A percentile compares a stretch with the other conserved stretches of the same genome.
phyloP scores from a whole-genome alignment of 2,888 invertebrate genomes.

The Muschampia plurimacula region DNA sequence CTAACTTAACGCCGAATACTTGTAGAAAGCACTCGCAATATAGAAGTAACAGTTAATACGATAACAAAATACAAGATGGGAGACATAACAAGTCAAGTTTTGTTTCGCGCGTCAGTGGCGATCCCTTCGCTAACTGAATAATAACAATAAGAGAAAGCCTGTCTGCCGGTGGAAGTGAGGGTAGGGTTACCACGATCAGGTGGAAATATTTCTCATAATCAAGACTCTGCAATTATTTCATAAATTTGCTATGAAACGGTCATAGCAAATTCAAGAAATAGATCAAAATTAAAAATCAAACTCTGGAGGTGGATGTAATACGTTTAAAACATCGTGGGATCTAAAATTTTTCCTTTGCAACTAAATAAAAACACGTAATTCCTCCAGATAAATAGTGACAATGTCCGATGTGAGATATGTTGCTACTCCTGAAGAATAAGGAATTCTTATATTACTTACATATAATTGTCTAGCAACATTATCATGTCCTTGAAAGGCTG shows the following conservation, averaged over 20 bases:
- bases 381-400: no score
- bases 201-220: neutral
- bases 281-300: neutral
- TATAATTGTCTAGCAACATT: neutral
- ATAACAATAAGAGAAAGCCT: conserved; percentile 68
- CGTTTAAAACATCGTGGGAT: no score
- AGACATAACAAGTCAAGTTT: conserved; percentile 72
- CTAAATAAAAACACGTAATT: neutral
- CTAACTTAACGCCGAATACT: conserved; percentile 11
- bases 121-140: conserved; percentile 75
- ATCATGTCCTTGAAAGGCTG: neutral
- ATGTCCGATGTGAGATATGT: no score
- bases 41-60: conserved; percentile 49
- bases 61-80: conserved; percentile 61
- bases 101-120: conserved; percentile 69
- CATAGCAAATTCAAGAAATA: no score
- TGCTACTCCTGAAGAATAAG: neutral
- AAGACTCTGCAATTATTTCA: neutral
- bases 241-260: neutral
- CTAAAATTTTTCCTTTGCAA: no score
- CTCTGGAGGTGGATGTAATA: no score
- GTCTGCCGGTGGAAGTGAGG: conserved; percentile 55
- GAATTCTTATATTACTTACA: neutral
- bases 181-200: conserved; percentile 31
- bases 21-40: conserved; percentile 28